A percentile compares a stretch with the other conserved stretches of the same genome.
These are phyloP conservation scores for Sphaerophoria rueppellii DNA, from an alignment of 2,888 invertebrate species.

Conservation along the genomic window DNA sequence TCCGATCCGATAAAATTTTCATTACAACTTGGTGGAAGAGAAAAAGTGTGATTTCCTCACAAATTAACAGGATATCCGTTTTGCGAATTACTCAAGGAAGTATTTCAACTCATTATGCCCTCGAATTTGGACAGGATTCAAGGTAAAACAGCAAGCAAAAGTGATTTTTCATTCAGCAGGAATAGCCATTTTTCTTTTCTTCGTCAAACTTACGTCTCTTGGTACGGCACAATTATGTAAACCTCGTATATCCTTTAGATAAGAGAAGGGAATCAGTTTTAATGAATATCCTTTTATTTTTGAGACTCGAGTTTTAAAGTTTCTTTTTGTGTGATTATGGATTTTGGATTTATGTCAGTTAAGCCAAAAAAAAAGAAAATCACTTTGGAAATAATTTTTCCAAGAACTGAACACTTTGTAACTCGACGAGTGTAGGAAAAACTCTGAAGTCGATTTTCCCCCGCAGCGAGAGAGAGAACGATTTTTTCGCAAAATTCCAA, in stretches of 20 bases:
- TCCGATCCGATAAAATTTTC: neutral
- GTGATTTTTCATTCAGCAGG: neutral
- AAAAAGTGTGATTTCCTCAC: constrained; percentile 11
- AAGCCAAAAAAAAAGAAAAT: constrained; percentile 23
- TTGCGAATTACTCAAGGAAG: constrained; percentile 2
- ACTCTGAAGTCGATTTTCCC: constrained; percentile 57
- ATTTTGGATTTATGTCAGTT: constrained; percentile 19
- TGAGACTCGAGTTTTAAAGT: neutral
- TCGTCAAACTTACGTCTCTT: constrained; percentile 81
- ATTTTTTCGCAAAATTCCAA: constrained; percentile 21
- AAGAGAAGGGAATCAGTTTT: neutral
- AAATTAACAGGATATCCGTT: neutral
- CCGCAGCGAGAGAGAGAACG: constrained; percentile 33
- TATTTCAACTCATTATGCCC: neutral
- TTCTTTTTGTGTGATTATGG: constrained; percentile 2
- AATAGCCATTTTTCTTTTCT: constrained; percentile 41
- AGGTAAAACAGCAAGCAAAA: constrained; percentile 1
- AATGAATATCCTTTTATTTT: neutral
- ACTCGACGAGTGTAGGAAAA: constrained; percentile 63
- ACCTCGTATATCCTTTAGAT: constrained; percentile 7
- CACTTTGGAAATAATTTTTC: constrained; percentile 19
- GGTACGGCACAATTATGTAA: constrained; percentile 72
- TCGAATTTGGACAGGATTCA: constrained; percentile 12
- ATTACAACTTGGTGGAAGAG: neutral
- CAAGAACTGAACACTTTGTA: constrained; percentile 58